phyloP scores from a whole-genome alignment of 2,113 vertebrate genomes.

The Esox niger region DNA sequence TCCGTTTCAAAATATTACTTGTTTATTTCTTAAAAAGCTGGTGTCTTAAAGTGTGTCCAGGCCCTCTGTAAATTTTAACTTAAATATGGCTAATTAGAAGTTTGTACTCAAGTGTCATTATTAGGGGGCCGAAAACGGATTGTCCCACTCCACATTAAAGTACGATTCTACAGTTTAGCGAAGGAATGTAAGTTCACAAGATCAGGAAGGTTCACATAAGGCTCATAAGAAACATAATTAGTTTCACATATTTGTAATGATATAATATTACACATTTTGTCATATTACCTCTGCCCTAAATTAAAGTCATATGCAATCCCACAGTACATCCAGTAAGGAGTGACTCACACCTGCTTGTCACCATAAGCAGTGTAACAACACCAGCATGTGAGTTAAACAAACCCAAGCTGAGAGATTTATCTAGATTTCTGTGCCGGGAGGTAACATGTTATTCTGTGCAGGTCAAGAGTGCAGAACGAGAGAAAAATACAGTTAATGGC shows the following conservation, averaged over 20 bases:
- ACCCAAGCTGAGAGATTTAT: neutral
- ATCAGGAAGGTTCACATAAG: too few relatives aligned
- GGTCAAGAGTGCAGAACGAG: conserved; percentile 3
- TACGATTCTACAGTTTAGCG: too few relatives aligned
- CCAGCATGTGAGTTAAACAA: neutral
- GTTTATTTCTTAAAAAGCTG: neutral
- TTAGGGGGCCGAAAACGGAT: too few relatives aligned
- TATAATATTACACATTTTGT: too few relatives aligned
- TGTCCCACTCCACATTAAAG: too few relatives aligned
- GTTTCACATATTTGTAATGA: too few relatives aligned
- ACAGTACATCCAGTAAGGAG: neutral
- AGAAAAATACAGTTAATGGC: conserved; percentile 5
- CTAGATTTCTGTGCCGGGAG: neutral
- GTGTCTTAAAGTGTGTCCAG: neutral
- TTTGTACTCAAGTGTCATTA: too few relatives aligned
- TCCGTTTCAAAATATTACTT: neutral
- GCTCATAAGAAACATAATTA: neutral
- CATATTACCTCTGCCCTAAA: neutral
- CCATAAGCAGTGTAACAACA: neutral
- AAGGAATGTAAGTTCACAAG: too few relatives aligned
- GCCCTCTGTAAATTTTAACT: neutral
- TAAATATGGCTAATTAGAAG: too few relatives aligned
- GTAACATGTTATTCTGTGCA: neutral
- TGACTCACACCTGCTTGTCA: neutral
- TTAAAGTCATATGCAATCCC: neutral